Conservation (phyloP, 2,888 invertebrate species). For the Cordylochernes scorpioides region DNA sequence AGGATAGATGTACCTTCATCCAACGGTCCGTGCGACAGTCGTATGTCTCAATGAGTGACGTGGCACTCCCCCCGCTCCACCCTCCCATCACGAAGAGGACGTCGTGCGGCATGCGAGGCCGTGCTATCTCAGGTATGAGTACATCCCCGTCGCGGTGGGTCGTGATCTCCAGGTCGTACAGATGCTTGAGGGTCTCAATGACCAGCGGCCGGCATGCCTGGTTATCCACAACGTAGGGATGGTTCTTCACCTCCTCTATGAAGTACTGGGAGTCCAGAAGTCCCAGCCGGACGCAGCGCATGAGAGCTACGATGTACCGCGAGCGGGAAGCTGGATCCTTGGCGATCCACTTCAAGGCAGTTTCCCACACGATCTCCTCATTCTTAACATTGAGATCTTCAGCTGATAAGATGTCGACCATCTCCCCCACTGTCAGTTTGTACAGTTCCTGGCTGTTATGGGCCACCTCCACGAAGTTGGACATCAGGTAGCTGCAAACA, state of each 20-base stretch:
- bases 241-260: conserved; percentile 57
- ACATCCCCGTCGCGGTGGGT: too few relatives aligned
- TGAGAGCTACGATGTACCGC: conserved; percentile 40
- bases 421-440: conserved; percentile 40
- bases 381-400: conserved; percentile 63
- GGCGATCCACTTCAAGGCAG: conserved; percentile 61
- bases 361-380: conserved; percentile 63
- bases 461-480: conserved; percentile 42
- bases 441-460: conserved; percentile 41
- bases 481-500: conserved; percentile 37
- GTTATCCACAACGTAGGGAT: conserved; percentile 43
- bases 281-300: conserved; percentile 31
- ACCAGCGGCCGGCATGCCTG: conserved; percentile 61
- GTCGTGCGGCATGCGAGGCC: conserved; percentile 48
- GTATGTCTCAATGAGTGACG: conserved; percentile 54
- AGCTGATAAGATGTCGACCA: conserved; percentile 42
- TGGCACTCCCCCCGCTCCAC: conserved; percentile 41
- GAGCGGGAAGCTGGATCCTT: conserved; percentile 42
- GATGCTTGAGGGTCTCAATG: conserved; percentile 64
- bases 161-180: conserved; percentile 73
- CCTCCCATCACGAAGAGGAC: conserved; percentile 58
- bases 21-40: conserved; percentile 66
- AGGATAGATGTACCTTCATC: conserved; percentile 34
- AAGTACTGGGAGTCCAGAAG: conserved; percentile 67
- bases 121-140: too few relatives aligned